phyloP scores from a whole-genome alignment of 92 coral and sea anemone species.

The Virgularia gustaviana region DNA sequence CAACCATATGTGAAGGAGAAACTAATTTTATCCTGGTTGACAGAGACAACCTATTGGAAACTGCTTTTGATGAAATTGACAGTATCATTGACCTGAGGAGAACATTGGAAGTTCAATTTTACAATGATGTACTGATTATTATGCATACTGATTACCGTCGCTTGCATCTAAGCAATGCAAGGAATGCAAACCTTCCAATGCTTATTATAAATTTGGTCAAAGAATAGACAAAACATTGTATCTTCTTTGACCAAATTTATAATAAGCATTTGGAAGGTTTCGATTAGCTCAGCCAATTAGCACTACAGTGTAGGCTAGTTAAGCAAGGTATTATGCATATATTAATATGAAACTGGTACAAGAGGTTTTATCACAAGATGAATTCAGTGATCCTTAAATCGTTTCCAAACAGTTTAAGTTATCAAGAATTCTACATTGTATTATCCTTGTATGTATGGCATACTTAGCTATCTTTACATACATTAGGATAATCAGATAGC shows the following conservation, averaged over 20 bases:
- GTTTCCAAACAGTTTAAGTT: not conserved
- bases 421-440: not conserved
- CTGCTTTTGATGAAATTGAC: conserved; percentile 39
- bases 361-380: too few relatives aligned
- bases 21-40: conserved; percentile 33
- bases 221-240: too few relatives aligned
- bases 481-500: not conserved
- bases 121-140: conserved; percentile 35
- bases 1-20: conserved; percentile 36
- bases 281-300: too few relatives aligned
- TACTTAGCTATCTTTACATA: not conserved
- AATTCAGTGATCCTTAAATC: too few relatives aligned
- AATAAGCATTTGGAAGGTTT: too few relatives aligned
- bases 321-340: not conserved
- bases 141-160: conserved; percentile 1
- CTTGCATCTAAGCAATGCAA: too few relatives aligned
- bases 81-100: conserved; percentile 24
- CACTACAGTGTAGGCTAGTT: too few relatives aligned
- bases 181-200: too few relatives aligned
- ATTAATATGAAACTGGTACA: not conserved
- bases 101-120: conserved; percentile 40
- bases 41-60: conserved; percentile 31
- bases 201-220: too few relatives aligned
- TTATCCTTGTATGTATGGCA: not conserved
- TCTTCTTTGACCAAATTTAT: too few relatives aligned